A percentile compares a stretch with the other conserved stretches of the same genome.
phyloP scores from a whole-genome alignment of 2,888 invertebrate genomes.

The Leucophora obtusa region DNA sequence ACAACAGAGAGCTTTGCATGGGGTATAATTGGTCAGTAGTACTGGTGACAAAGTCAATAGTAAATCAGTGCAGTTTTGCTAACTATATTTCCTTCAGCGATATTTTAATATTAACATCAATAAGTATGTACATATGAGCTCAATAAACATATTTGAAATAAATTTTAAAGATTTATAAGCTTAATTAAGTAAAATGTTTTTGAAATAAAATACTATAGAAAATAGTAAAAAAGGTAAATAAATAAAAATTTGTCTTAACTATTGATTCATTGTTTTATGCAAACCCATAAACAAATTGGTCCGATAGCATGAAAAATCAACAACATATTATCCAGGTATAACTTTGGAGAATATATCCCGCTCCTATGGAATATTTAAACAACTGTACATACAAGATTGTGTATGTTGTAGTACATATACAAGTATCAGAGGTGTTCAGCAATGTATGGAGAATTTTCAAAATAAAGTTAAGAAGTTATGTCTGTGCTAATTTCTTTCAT shows the following conservation, averaged over 20 bases:
- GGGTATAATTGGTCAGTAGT: too few species aligned
- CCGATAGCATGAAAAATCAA: slow-evolving; percentile 41
- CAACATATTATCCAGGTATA: slow-evolving; percentile 20
- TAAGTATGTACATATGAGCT: too few species aligned
- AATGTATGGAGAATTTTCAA: too few species aligned
- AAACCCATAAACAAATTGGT: slow-evolving; percentile 54
- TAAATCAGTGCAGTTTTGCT: too few species aligned
- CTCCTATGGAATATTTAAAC: slow-evolving; percentile 2
- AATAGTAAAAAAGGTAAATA: background rate
- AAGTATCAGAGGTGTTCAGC: too few species aligned
- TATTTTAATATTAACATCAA: too few species aligned
- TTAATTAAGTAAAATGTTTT: slow-evolving; percentile 59
- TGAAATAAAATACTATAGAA: slow-evolving; percentile 29
- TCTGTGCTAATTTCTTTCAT: too few species aligned
- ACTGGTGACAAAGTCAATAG: too few species aligned
- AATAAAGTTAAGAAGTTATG: too few species aligned
- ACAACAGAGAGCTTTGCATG: too few species aligned
- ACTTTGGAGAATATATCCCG: slow-evolving; percentile 6
- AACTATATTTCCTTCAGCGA: too few species aligned
- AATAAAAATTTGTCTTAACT: slow-evolving; percentile 34
- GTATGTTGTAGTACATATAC: too few species aligned
- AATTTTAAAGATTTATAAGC: slow-evolving; percentile 53
- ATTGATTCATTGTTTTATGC: slow-evolving; percentile 43
- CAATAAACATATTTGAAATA: background rate
- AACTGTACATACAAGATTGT: background rate